Percentiles rank a stretch among this genome's conserved stretches.
phyloP scores from a whole-genome alignment of 92 coral and sea anemone genomes.

The Scolanthus callimorphus region DNA sequence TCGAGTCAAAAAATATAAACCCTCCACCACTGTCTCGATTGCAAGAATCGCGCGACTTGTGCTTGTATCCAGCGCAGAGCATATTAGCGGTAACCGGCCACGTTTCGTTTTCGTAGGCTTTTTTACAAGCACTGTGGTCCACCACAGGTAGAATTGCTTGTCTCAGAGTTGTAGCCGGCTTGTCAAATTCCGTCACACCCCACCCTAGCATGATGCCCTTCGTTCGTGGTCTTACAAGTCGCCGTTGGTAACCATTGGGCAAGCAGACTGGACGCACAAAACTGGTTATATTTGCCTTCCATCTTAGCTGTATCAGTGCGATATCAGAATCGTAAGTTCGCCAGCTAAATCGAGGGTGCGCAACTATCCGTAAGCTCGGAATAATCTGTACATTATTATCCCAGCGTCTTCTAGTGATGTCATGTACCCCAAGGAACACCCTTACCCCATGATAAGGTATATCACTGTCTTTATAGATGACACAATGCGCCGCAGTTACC shows the following conservation, averaged over 20 bases:
- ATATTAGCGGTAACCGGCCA: constrained; percentile 91
- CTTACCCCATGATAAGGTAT: constrained; percentile 36
- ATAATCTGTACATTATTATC: constrained; percentile 70
- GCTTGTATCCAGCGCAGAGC: constrained; percentile 88
- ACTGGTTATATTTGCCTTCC: constrained; percentile 80
- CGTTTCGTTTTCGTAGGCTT: constrained; percentile 51
- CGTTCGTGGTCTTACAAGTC: constrained; percentile 47
- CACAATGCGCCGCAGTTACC: constrained; percentile 96
- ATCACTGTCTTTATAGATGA: constrained; percentile 27
- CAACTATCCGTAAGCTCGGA: constrained; percentile 47
- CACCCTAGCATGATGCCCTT: constrained; percentile 90
- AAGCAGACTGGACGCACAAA: constrained; percentile 87
- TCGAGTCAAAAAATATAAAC: constrained; percentile 64
- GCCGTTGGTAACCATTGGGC: constrained; percentile 76
- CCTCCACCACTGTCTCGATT: constrained; percentile 96
- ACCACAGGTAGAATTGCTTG: constrained; percentile 83
- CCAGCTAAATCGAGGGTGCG: constrained; percentile 82
- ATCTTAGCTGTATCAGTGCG: constrained; percentile 71
- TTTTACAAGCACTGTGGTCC: constrained; percentile 45
- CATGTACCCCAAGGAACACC: constrained; percentile 77
- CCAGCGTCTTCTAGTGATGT: constrained; percentile 41
- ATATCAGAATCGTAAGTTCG: constrained; percentile 76
- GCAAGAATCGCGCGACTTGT: constrained; percentile 58
- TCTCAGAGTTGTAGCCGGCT: constrained; percentile 41
- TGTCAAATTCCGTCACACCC: constrained; percentile 65